These are phyloP conservation scores for Caerostris darwini DNA, from an alignment of 1,140 invertebrate genomes.

Conservation along the genomic window DNA sequence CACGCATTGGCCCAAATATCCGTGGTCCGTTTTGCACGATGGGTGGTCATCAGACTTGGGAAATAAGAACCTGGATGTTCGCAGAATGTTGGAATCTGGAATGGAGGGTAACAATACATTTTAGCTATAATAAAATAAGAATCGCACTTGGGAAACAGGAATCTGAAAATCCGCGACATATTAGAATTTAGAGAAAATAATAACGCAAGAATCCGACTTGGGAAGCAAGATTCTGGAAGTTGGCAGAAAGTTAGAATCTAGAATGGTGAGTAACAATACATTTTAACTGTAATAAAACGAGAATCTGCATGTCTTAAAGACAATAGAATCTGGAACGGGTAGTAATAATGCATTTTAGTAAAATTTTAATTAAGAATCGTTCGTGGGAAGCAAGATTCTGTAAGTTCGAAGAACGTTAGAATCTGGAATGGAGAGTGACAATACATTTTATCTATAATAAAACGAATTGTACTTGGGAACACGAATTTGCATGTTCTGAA, in stretches of 20 bases:
- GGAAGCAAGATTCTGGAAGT: conserved; percentile 33
- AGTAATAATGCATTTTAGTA: too few species aligned
- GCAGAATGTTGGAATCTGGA: conserved; percentile 36
- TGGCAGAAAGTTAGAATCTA: conserved; percentile 30
- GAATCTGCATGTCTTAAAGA: too few species aligned
- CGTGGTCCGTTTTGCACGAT: conserved; percentile 56
- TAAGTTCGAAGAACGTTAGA: conserved; percentile 18
- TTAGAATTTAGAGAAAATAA: too few species aligned
- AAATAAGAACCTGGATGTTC: conserved; percentile 36
- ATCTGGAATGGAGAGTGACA: background rate
- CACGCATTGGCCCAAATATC: conserved; percentile 13
- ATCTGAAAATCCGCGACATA: too few species aligned
- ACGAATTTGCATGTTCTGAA: too few species aligned
- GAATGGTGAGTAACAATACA: background rate
- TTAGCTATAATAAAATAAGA: background rate
- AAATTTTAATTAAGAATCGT: too few species aligned
- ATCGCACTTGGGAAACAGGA: background rate
- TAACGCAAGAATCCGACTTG: background rate
- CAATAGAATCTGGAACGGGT: too few species aligned
- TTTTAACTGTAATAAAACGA: background rate
- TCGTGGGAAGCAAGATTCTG: conserved; percentile 26
- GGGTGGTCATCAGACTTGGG: background rate
- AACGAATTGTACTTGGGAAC: too few species aligned
- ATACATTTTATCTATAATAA: background rate
- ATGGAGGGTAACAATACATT: background rate